phyloP scores from a whole-genome alignment of 2,888 invertebrate species.

The Ariolimax columbianus region DNA sequence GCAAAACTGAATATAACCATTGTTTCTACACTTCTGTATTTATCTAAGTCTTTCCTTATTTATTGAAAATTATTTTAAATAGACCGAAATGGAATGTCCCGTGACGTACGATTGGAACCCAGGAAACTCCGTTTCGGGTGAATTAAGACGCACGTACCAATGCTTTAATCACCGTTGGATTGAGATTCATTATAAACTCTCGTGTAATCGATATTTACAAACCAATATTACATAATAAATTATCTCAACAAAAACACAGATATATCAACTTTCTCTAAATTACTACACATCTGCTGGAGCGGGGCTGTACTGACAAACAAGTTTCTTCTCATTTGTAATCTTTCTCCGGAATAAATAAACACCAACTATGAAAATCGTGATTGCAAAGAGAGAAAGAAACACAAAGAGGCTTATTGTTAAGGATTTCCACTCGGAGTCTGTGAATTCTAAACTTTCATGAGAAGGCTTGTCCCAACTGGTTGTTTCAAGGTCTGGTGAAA shows the following conservation, averaged over 20 bases:
- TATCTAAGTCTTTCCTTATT: no score
- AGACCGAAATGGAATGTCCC: no score
- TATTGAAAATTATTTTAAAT: no score
- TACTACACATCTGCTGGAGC: constrained; percentile 18
- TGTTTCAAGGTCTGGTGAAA: background rate
- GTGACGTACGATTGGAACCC: no score
- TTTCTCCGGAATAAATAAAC: background rate
- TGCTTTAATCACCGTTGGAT: no score
- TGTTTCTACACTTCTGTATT: no score
- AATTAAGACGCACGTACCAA: no score
- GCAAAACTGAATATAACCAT: no score
- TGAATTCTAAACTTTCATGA: background rate
- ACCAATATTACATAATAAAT: background rate
- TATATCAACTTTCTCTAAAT: no score
- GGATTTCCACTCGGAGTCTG: constrained; percentile 3
- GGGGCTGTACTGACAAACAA: constrained; percentile 24
- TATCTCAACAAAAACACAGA: background rate
- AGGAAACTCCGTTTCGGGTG: no score
- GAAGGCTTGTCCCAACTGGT: background rate
- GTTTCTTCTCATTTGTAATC: background rate
- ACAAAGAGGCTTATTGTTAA: background rate
- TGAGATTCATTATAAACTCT: no score
- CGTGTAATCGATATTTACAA: background rate
- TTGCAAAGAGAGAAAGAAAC: background rate
- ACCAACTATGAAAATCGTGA: background rate